Evolutionary conservation across 2,113 vertebrate species (phyloP).

Genomic region (Crotalus tigris): DNA sequence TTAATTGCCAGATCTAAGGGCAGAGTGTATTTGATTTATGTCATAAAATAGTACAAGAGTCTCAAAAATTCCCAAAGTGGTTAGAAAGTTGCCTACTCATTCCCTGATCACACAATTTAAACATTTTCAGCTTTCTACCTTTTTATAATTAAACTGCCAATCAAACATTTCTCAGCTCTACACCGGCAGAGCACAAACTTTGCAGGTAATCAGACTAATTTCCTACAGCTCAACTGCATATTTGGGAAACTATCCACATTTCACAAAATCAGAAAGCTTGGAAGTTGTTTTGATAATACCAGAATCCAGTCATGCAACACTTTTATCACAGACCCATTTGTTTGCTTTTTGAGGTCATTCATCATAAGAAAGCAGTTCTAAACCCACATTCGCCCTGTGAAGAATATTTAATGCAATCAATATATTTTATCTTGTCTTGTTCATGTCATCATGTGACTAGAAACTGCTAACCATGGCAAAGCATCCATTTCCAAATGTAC

Average conservation of each 20-base stretch:
- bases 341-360: neutral
- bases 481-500: neutral
- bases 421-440: neutral
- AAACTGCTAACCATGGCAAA: neutral
- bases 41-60: neutral
- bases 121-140: neutral
- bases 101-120: neutral
- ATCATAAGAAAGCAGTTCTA: neutral
- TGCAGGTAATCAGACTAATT: neutral
- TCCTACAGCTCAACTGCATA: neutral
- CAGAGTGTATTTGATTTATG: neutral
- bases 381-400: neutral
- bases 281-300: neutral
- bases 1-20: neutral
- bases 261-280: neutral
- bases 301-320: neutral
- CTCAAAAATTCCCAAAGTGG: neutral
- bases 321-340: neutral
- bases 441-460: neutral
- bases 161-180: neutral
- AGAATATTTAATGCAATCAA: neutral
- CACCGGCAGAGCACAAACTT: neutral
- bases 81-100: neutral
- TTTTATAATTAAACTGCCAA: neutral
- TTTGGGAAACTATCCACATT: neutral